Evolutionary conservation across 2,888 invertebrate genomes (phyloP), one percentile per base, ranked within the genome.

Genomic region (Latheticus oryzae): DNA sequence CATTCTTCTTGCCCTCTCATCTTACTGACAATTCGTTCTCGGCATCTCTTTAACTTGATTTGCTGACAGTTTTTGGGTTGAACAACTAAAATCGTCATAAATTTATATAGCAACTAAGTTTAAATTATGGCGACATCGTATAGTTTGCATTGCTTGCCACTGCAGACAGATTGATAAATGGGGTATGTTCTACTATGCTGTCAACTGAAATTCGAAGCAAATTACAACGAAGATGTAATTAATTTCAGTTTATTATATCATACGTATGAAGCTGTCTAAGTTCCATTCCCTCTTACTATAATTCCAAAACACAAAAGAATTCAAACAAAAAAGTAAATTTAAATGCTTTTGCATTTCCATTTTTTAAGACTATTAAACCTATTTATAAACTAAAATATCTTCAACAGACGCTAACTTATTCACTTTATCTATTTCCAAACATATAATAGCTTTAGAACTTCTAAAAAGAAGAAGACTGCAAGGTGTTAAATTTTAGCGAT

Each of bases 101-200:
- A 60, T 62, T 57, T 42, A 45, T 47, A 37, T 52, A 17, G 57
- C 38, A 60, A 52, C 23, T 24, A 24, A 30, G 58, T 50, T 50
- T 60, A 55, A 63, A 63, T 63, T 60, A 63, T 56, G 60, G 50
- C 45, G 63, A 58, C 58, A 47, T 48, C 43, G 48, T 56, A 43
- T 55, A 43, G 58, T 58, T 58, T 53, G 56, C 51, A 58, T 55
- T 52, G 57, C 51, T 57, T 62, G 53, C 56, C 33, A 47, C 52
- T 56, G 60, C 38, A 60, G 62, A 60, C 60, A 60, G 60, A 56
- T 58, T 62, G 62, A 62, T 58, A 58, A 62, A 62, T 62, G 62
- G 40, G 62, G 53, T 56, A 60, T 62, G 60, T 52, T 53, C 26
- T 43, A 58, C 19, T 21, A 23, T 33, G 56, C 48, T 50, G 57